Evolutionary conservation across 2,888 invertebrate species (phyloP), one percentile per base, ranked within the genome.

Genomic region (Sylvicola cinctus): DNA sequence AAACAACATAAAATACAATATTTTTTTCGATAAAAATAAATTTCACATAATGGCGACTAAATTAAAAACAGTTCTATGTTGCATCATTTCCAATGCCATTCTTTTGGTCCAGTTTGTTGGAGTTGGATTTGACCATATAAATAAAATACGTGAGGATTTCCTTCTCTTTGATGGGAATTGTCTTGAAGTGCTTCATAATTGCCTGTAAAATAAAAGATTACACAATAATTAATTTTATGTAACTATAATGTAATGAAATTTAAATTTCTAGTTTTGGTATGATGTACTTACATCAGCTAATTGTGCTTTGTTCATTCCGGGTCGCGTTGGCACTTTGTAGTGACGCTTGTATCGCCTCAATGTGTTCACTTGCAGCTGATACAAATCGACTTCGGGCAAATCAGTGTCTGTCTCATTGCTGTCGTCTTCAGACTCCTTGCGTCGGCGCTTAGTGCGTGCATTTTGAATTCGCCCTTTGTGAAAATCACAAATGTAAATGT

Each of bases 401-500:
- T 91, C 87, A 46, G 74, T 77, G 46, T 90, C 90, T n/a, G 79
- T 81, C 51, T 90, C 90, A 49, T 84, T 87, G 42, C 87, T 84
- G 47, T 91, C 91, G 48, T 90, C 90, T 49, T 87, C 90, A 0
- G 90, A 90, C 53, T 93, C 91, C 54, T 88, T 87, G 41, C 84
- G 72, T 45, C 87, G 66, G 39, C 90, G 75, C 54, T 90, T 90
- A 12, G 81, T 81, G 44, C 93, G 70, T n/a, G 90, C 87, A 55
- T 83, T 84, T 55, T 93, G 93, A 46, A 95, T 95, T 50, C 91
- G 79, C 53, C 78, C 77, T 61, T 95, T 95, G 60, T 95, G 95
- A 51, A 78, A 77, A 54, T 95, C 95, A 61, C 95, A 95, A 48
- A 95, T 95, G 55, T 95, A 93, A 46, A 83, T 87, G 54, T 95